Evolutionary conservation across 2,113 vertebrate species (phyloP).

Genomic region (Eidolon helvum): DNA sequence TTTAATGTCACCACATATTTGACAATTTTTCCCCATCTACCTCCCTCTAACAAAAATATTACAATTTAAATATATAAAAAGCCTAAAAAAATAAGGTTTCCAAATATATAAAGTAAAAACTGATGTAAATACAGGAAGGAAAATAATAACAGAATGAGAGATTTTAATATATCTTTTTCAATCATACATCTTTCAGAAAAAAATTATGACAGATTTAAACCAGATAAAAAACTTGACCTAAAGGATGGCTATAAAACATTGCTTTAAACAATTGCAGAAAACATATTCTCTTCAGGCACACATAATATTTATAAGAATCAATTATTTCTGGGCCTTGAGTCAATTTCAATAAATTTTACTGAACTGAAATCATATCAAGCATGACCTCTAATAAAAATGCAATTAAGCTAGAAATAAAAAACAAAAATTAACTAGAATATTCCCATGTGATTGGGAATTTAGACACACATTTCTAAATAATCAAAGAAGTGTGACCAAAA

Average conservation of each 20-base stretch:
- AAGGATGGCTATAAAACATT: neutral
- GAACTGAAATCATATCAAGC: neutral
- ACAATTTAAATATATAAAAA: neutral
- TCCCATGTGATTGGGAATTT: neutral
- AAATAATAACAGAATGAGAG: neutral
- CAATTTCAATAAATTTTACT: slow-evolving; percentile 28
- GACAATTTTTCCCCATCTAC: too few relatives aligned
- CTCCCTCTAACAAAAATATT: neutral
- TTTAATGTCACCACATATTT: too few relatives aligned
- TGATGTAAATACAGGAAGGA: neutral
- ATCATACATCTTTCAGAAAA: neutral
- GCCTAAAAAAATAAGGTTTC: neutral
- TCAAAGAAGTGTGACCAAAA: neutral
- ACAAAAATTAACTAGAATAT: neutral
- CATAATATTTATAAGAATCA: neutral
- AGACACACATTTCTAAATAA: neutral
- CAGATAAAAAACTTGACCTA: neutral
- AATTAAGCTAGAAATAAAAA: slow-evolving; percentile 37
- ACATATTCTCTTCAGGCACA: neutral
- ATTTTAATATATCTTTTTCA: neutral
- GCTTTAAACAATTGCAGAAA: neutral
- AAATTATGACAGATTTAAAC: neutral
- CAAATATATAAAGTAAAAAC: neutral
- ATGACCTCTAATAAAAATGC: slow-evolving; percentile 14
- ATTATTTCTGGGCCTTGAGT: slow-evolving; percentile 10